These are phyloP conservation scores for Drosophila varians DNA, from an alignment of 1,140 invertebrate species.

Conservation along the genomic window DNA sequence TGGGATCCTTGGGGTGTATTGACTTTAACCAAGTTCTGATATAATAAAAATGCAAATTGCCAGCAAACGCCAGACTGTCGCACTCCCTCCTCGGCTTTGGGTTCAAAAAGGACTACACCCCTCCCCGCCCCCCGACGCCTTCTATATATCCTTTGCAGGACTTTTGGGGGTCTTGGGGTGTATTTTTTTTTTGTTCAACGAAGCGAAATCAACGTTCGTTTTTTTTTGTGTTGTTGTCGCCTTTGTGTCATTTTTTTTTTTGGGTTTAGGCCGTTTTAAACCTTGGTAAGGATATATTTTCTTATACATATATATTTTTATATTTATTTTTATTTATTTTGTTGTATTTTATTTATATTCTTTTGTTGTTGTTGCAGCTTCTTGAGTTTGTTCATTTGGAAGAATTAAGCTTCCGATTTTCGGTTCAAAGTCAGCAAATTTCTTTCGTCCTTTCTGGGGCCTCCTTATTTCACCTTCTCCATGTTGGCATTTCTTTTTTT, in stretches of 20 bases:
- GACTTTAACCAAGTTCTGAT: constrained; percentile 71
- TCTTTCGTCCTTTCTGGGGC: background rate
- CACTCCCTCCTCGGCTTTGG: constrained; percentile 4
- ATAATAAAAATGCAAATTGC: constrained; percentile 76
- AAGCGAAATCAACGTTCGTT: constrained; percentile 69
- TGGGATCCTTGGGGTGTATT: constrained; percentile 51
- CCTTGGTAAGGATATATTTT: background rate
- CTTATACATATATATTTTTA: background rate
- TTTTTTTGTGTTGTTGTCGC: constrained; percentile 65
- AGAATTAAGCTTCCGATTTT: constrained; percentile 47
- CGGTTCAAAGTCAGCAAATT: constrained; percentile 15
- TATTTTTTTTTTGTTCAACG: constrained; percentile 39
- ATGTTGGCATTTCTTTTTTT: background rate
- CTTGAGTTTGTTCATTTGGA: constrained; percentile 62
- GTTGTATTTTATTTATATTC: too few species aligned
- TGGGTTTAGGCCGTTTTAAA: constrained; percentile 47
- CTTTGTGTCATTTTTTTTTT: constrained; percentile 54
- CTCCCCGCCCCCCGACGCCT: too few species aligned
- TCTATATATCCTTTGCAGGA: too few species aligned
- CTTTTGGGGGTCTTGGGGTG: constrained; percentile 3
- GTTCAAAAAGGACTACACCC: background rate
- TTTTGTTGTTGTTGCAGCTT: background rate
- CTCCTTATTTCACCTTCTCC: background rate
- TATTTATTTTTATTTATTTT: too few species aligned
- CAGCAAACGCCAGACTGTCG: constrained; percentile 36